Evolutionary conservation across 2,888 invertebrate genomes (phyloP), one percentile per base, ranked within the genome.

Genomic region (Agrilus biguttatus): DNA sequence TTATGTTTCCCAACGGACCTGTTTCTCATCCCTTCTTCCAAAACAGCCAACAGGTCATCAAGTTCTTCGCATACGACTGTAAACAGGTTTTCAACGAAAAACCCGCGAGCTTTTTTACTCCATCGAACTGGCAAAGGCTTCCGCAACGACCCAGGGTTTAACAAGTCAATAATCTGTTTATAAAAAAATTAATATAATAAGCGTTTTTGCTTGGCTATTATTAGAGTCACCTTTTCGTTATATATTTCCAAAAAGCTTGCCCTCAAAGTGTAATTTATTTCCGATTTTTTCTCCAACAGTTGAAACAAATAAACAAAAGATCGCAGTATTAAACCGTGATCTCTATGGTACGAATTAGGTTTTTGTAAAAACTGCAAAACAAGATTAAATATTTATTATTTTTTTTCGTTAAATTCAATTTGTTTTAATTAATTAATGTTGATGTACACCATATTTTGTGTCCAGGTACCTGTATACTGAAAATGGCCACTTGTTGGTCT

Each of bases 161-260:
- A 70, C 42, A 95, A 75, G 69, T 95, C 95, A 64, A 92, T 89
- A 45, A 93, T 91, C 92, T 93, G 37, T 32, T 2, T 5, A 1
- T 17, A 17, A 28, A 17, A 40, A 7, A 36, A n/a, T 23, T 5
- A 8, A 8, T 23, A 8, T 23, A 6, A 13, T 19, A n/a, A n/a
- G 12, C 8, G 7, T 36, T 36, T 19, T 19, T 19, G 5, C 3
- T 12, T 19, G 3, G 3, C 6, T 23, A 8, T 23, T 28, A 10
- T 10, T 21, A 28, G 40, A 54, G 64, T 64, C 64, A 91, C 93
- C 79, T 95, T 92, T 71, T 95, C 95, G 63, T 95, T 95, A 66
- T 95, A 95, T 51, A 95, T 92, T 72, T 95, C 95, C 56, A 93
- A 71, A 67, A 91, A 95, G 46, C 93, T 93, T 6, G 93, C 92